These are phyloP conservation scores for Drosophila helvetica DNA, from an alignment of 2,888 invertebrate species.

Conservation along the genomic window DNA sequence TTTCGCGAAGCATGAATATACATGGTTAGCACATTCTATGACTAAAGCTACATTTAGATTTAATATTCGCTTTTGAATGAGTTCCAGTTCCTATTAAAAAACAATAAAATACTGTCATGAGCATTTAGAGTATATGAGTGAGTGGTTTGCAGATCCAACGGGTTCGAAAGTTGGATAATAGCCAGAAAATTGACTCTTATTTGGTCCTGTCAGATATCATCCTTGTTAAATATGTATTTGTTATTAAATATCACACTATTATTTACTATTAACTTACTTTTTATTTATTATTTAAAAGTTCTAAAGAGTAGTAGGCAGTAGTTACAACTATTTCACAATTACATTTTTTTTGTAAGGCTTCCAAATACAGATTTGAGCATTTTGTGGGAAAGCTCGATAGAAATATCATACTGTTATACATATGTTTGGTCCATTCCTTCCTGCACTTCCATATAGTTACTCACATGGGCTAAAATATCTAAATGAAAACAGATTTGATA, in stretches of 20 bases:
- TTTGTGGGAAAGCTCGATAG: neutral
- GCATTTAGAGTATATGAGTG: neutral
- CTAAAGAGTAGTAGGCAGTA: conserved; percentile 8
- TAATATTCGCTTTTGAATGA: conserved; percentile 1
- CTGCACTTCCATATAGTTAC: neutral
- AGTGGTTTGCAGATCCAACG: neutral
- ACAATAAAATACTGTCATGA: neutral
- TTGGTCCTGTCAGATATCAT: conserved; percentile 9
- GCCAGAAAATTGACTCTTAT: conserved; percentile 1
- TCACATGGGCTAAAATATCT: neutral
- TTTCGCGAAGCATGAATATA: conserved; percentile 27
- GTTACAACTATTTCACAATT: neutral
- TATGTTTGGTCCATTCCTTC: neutral
- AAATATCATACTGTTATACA: conserved; percentile 1
- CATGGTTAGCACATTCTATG: conserved; percentile 10
- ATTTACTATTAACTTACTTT: conserved; percentile 8
- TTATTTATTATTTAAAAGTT: conserved; percentile 15
- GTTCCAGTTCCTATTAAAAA: neutral
- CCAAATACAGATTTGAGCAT: neutral
- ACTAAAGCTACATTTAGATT: neutral
- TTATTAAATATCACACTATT: conserved; percentile 22
- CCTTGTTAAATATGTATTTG: conserved; percentile 26
- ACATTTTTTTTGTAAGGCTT: neutral
- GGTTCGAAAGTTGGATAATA: conserved; percentile 16
- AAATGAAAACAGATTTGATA: neutral